phyloP scores from a whole-genome alignment of 2,113 vertebrate species.

The Phalacrocorax aristotelis region DNA sequence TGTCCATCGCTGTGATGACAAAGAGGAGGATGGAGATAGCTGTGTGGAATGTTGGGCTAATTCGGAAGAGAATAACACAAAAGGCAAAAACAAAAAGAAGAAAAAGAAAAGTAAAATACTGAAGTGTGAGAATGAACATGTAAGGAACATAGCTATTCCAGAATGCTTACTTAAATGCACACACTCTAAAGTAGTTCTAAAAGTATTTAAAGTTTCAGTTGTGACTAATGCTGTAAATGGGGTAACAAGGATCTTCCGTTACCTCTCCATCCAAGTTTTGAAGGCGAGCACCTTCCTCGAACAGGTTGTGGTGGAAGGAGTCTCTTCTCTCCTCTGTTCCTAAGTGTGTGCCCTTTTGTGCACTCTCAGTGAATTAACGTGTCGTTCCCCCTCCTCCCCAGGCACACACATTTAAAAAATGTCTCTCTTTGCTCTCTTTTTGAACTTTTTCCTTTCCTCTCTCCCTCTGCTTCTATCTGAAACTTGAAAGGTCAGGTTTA shows the following conservation, averaged over 20 bases:
- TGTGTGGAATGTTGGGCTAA: conserved; percentile 94
- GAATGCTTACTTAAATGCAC: not conserved
- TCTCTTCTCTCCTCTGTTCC: not conserved
- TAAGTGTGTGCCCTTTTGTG: not conserved
- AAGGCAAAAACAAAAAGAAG: conserved; percentile 95
- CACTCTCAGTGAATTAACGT: not conserved
- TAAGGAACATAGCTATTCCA: conserved; percentile 63
- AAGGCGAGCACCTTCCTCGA: not conserved
- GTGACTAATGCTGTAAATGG: not conserved
- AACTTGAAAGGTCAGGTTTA: accelerated
- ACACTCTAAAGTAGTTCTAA: accelerated
- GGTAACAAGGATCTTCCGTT: not conserved
- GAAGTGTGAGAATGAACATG: conserved; percentile 81
- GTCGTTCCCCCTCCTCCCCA: not conserved
- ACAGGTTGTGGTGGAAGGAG: not conserved
- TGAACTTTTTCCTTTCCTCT: not conserved
- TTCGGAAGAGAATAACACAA: conserved; percentile 80
- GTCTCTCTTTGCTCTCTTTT: not conserved
- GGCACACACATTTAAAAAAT: accelerated
- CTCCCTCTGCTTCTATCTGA: not conserved
- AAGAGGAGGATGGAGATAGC: conserved; percentile 91
- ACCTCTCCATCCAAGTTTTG: not conserved
- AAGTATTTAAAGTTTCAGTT: accelerated
- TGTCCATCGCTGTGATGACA: conserved; percentile 83
- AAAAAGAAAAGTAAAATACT: conserved; percentile 89